Percentiles rank a stretch among this genome's conserved stretches.
Evolutionary conservation across 2,113 vertebrate genomes (phyloP).

Genomic region (Megalops atlanticus): DNA sequence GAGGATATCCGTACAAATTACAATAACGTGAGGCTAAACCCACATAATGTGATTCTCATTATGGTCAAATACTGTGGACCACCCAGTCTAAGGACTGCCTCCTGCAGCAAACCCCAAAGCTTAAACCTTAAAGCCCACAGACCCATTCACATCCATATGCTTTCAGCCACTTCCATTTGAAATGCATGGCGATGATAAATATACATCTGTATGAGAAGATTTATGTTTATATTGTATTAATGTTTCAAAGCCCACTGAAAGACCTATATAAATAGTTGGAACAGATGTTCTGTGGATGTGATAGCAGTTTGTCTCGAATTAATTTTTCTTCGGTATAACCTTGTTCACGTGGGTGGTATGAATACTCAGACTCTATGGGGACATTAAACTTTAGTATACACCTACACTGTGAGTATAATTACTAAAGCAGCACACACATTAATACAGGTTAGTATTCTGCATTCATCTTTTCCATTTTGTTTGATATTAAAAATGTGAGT

Average conservation of each 20-base stretch:
- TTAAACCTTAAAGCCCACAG: constrained; percentile 15
- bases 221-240: background rate
- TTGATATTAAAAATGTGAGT: no score
- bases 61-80: constrained; percentile 56
- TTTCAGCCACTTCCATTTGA: constrained; percentile 41
- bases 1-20: constrained; percentile 40
- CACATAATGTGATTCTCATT: constrained; percentile 67
- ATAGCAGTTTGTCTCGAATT: no score
- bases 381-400: no score
- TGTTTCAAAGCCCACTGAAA: background rate
- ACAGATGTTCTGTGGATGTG: no score
- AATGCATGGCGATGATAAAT: constrained; percentile 12
- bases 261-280: background rate
- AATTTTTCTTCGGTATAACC: no score
- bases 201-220: background rate
- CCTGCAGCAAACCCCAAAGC: constrained; percentile 35
- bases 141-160: constrained; percentile 52
- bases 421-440: no score
- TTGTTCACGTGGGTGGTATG: no score
- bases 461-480: no score
- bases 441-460: no score
- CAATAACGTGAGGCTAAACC: constrained; percentile 49
- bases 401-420: no score
- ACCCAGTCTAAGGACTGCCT: constrained; percentile 50
- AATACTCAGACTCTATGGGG: no score